These are phyloP conservation scores for Tipula vernalis DNA, from an alignment of 2,888 invertebrate genomes.

Conservation along the genomic window DNA sequence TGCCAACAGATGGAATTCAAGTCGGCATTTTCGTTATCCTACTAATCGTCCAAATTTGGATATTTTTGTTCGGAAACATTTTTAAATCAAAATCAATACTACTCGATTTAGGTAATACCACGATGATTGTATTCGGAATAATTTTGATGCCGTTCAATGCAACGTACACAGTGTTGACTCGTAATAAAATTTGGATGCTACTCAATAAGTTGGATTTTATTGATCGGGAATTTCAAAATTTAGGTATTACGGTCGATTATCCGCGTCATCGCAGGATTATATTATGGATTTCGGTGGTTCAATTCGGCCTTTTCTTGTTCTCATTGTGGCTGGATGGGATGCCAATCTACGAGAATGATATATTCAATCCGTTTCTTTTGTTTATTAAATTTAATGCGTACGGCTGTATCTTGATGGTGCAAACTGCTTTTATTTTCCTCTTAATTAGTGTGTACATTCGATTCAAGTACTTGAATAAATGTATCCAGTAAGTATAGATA, in stretches of 20 bases:
- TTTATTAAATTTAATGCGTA: not conserved
- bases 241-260: not conserved
- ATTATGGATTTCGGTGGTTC: not conserved
- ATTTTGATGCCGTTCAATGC: not conserved
- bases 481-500: not conserved
- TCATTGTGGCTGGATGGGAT: not conserved
- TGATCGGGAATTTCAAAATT: not conserved
- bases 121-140: not conserved
- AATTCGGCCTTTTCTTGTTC: not conserved
- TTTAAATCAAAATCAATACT: not conserved
- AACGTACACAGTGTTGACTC: not conserved
- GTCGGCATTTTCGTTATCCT: not conserved
- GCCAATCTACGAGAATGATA: not conserved
- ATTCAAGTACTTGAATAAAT: not conserved
- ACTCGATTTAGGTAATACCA: not conserved
- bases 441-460: not conserved
- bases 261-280: not conserved
- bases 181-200: not conserved
- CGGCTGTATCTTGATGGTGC: not conserved
- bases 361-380: not conserved
- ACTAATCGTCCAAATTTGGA: not conserved
- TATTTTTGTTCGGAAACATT: not conserved
- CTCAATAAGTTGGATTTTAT: not conserved
- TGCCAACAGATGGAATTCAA: not conserved
- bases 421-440: not conserved